Conservation (phyloP, 2,113 vertebrate genomes). For the Mirounga angustirostris region DNA sequence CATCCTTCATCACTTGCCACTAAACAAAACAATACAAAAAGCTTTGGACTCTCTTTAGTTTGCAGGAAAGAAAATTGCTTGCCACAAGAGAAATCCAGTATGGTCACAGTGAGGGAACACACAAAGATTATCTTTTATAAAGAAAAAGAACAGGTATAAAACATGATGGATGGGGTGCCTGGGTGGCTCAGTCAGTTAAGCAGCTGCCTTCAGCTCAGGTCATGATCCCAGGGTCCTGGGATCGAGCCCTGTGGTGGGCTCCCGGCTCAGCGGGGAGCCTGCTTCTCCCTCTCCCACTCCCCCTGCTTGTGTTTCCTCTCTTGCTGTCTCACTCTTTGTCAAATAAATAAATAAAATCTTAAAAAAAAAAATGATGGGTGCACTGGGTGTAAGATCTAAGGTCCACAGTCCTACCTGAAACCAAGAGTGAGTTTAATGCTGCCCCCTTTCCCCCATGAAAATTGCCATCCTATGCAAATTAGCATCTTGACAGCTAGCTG, state of each 20-base stretch:
- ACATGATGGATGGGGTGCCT: not conserved
- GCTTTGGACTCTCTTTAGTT: not conserved
- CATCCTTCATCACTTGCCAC: not conserved
- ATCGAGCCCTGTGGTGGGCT: too few species aligned
- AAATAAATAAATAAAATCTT: too few species aligned
- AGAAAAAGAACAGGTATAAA: not conserved
- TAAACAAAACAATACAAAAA: slow-evolving; percentile 4
- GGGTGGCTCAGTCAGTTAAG: too few species aligned
- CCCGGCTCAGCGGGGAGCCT: too few species aligned
- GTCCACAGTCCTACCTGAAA: not conserved
- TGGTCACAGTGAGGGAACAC: not conserved
- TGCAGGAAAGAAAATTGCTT: not conserved
- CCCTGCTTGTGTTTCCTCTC: too few species aligned
- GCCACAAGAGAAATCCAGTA: not conserved
- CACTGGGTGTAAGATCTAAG: not conserved
- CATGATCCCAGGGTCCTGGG: too few species aligned
- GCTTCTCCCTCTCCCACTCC: too few species aligned
- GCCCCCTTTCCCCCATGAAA: slow-evolving; percentile 42
- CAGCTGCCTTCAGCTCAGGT: too few species aligned
- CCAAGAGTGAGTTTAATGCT: not conserved
- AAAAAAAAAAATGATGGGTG: not conserved
- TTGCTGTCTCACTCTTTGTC: too few species aligned
- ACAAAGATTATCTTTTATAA: not conserved
- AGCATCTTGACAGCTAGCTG: slow-evolving; percentile 25
- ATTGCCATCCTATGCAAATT: slow-evolving; percentile 37